phyloP scores from a whole-genome alignment of 2,113 vertebrate genomes.

The Cebidichthys violaceus region DNA sequence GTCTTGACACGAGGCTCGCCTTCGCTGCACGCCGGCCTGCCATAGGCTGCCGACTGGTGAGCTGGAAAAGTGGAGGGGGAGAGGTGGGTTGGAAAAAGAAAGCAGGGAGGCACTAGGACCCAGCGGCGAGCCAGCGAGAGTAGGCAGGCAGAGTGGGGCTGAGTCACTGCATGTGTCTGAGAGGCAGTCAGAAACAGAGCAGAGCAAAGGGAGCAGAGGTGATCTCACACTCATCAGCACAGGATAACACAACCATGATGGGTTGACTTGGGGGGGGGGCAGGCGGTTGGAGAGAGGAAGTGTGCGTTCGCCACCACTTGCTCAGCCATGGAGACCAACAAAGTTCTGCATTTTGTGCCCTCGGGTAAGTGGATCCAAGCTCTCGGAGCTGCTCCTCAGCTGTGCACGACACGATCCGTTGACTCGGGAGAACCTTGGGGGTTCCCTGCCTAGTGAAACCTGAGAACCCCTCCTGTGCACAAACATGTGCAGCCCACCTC shows the following conservation, averaged over 20 bases:
- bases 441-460: constrained; percentile 80
- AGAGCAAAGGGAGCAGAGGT: constrained; percentile 82
- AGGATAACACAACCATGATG: constrained; percentile 86
- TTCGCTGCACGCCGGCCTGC: constrained; percentile 4
- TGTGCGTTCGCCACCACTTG: constrained; percentile 69
- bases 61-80: constrained; percentile 31
- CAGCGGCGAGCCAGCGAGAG: constrained; percentile 61
- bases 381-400: constrained; percentile 55
- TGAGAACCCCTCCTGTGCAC: constrained; percentile 65
- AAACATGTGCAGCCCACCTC: constrained; percentile 71
- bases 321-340: constrained; percentile 85
- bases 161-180: constrained; percentile 87
- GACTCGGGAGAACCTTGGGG: constrained; percentile 75
- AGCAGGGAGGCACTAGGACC: constrained; percentile 81
- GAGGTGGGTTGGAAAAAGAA: background rate
- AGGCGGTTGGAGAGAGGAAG: constrained; percentile 74
- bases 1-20: constrained; percentile 26
- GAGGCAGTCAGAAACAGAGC: constrained; percentile 78
- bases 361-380: constrained; percentile 81
- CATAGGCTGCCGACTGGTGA: constrained; percentile 52
- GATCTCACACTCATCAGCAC: constrained; percentile 83
- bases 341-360: constrained; percentile 88
- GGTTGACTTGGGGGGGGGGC: constrained; percentile 81
- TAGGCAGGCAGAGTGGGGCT: constrained; percentile 80
- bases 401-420: constrained; percentile 53